A percentile compares a stretch with the other conserved stretches of the same genome.
These are phyloP conservation scores for Thyatira batis DNA, from an alignment of 2,888 invertebrate genomes.

Conservation along the genomic window DNA sequence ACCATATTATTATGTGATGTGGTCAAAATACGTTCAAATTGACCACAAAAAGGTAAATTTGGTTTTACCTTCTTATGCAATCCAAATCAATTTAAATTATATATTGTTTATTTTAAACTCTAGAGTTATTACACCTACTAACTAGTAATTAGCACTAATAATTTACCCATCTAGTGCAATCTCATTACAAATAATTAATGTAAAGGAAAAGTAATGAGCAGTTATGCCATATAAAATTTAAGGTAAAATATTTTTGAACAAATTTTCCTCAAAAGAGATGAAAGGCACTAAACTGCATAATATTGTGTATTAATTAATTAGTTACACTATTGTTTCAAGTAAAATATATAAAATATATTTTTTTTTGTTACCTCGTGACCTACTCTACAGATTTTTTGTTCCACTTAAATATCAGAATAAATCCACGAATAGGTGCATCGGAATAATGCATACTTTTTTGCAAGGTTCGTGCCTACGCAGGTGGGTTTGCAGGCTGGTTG, in stretches of 20 bases:
- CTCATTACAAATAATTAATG: not conserved
- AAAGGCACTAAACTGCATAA: too few relatives aligned
- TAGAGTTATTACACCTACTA: too few relatives aligned
- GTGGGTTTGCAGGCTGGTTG: constrained; percentile 46
- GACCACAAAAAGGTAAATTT: not conserved
- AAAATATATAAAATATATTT: not conserved
- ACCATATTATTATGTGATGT: too few relatives aligned
- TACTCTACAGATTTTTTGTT: constrained; percentile 33
- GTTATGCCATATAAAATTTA: too few relatives aligned
- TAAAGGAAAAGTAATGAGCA: too few relatives aligned
- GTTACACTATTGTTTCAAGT: too few relatives aligned
- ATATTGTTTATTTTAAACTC: too few relatives aligned
- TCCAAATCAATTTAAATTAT: too few relatives aligned
- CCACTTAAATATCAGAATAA: constrained; percentile 43
- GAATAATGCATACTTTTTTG: constrained; percentile 58
- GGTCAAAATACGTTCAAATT: too few relatives aligned
- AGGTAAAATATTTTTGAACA: too few relatives aligned
- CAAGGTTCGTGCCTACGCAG: constrained; percentile 71
- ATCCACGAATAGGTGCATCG: constrained; percentile 57
- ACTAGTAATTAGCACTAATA: not conserved
- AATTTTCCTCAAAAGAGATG: too few relatives aligned
- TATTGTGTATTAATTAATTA: too few relatives aligned
- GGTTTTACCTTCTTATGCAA: not conserved
- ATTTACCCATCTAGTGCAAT: not conserved
- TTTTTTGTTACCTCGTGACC: not conserved